A percentile compares a stretch with the other conserved stretches of the same genome.
These are phyloP conservation scores for Amiota minor DNA, from an alignment of 2,888 invertebrate species.

Conservation along the genomic window DNA sequence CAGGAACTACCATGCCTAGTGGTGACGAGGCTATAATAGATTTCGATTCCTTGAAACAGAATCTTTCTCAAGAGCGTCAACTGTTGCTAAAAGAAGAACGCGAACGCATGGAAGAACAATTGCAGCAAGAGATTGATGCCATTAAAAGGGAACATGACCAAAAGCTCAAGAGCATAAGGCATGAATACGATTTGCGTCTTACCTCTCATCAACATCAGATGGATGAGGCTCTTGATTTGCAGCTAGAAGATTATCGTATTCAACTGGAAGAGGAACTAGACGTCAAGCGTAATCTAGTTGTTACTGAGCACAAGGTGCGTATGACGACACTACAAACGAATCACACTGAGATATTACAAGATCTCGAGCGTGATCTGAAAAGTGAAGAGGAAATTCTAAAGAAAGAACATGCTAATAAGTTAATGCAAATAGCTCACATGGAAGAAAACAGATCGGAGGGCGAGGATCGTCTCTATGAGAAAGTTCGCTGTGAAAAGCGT, in stretches of 20 bases:
- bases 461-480: constrained; percentile 77
- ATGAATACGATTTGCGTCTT: constrained; percentile 70
- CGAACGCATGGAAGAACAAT: constrained; percentile 70
- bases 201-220: constrained; percentile 74
- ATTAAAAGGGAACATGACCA: constrained; percentile 67
- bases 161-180: constrained; percentile 72
- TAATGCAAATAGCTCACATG: constrained; percentile 80
- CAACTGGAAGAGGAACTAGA: constrained; percentile 74
- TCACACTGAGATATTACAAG: constrained; percentile 70
- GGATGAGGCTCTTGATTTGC: constrained; percentile 73
- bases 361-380: constrained; percentile 71
- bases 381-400: constrained; percentile 80
- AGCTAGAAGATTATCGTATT: constrained; percentile 70
- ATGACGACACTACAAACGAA: constrained; percentile 71
- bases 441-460: too few species aligned
- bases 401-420: constrained; percentile 80
- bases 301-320: constrained; percentile 75
- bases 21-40: neutral
- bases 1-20: neutral
- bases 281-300: constrained; percentile 75
- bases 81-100: constrained; percentile 74
- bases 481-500: constrained; percentile 81
- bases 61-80: constrained; percentile 72
- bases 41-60: constrained; percentile 48
- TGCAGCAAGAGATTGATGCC: constrained; percentile 62